Conservation (phyloP, 2,113 vertebrate genomes). For the Calidris pugnax region DNA sequence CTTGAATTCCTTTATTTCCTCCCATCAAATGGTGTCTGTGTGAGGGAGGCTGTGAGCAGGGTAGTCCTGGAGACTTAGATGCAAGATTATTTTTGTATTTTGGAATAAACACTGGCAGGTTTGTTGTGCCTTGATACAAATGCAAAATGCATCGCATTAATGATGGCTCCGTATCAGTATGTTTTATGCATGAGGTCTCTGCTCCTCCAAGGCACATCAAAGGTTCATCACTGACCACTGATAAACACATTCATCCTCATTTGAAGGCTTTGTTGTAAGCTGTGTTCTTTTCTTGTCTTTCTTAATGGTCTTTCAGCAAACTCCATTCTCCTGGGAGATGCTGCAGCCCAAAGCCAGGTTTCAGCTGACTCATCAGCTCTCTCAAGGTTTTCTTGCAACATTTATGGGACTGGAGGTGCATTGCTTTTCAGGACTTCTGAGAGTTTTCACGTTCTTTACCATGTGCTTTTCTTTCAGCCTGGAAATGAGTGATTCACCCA, state of each 20-base stretch:
- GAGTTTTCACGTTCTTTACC: neutral
- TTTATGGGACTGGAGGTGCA: neutral
- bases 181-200: slow-evolving; percentile 31
- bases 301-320: neutral
- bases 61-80: neutral
- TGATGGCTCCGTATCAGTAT: neutral
- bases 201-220: neutral
- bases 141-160: neutral
- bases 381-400: neutral
- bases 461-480: neutral
- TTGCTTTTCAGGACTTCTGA: neutral
- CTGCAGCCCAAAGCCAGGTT: neutral
- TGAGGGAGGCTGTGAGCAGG: neutral
- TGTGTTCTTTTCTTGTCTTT: neutral
- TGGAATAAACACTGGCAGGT: neutral
- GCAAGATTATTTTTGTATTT: neutral
- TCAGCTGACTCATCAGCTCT: neutral
- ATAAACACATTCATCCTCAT: slow-evolving; percentile 16
- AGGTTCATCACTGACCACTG: slow-evolving; percentile 5
- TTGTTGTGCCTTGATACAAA: neutral
- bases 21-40: neutral
- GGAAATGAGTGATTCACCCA: rapidly evolving
- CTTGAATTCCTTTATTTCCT: neutral
- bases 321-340: neutral
- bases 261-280: neutral